Percentiles rank a stretch among this genome's conserved stretches.
phyloP scores from a whole-genome alignment of 92 coral and sea anemone species.

The Epizoanthus scotinus region DNA sequence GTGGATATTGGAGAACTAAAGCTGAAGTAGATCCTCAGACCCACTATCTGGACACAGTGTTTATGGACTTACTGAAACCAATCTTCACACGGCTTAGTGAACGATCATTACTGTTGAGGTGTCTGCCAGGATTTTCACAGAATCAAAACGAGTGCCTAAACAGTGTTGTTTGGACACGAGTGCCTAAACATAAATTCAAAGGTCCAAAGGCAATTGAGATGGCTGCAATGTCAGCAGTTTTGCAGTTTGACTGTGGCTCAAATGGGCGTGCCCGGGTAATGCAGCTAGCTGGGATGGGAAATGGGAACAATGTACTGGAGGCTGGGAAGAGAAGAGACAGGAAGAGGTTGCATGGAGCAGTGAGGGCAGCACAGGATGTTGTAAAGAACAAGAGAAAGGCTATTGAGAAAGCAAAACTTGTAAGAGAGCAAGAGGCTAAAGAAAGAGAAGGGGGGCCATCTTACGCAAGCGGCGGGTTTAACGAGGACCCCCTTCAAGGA shows the following conservation, averaged over 20 bases:
- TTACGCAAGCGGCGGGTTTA: conserved; percentile 41
- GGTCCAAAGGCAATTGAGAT: conserved; percentile 43
- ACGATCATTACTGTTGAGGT: conserved; percentile 32
- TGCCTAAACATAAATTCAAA: conserved; percentile 41
- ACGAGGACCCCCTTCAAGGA: conserved; percentile 20
- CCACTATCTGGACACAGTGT: conserved; percentile 43
- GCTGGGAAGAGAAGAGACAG: conserved; percentile 1
- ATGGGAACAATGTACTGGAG: neutral
- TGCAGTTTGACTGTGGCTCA: conserved; percentile 37
- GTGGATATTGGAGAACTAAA: conserved; percentile 8
- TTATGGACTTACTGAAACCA: conserved; percentile 40
- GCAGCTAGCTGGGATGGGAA: conserved; percentile 25
- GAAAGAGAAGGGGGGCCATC: conserved; percentile 34
- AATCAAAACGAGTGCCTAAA: conserved; percentile 34
- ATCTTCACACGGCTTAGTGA: conserved; percentile 41
- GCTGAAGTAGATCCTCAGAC: neutral
- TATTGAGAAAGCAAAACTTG: conserved; percentile 27
- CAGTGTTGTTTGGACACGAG: conserved; percentile 32
- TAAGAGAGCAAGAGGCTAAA: conserved; percentile 8
- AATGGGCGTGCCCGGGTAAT: conserved; percentile 21
- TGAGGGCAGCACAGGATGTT: conserved; percentile 15
- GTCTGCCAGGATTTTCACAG: conserved; percentile 39
- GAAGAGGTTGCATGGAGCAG: neutral
- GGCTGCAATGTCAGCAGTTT: conserved; percentile 46
- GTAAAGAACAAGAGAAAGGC: conserved; percentile 34